Conservation (phyloP, 2,797 vertebrate species). For the Etheostoma perlongum region DNA sequence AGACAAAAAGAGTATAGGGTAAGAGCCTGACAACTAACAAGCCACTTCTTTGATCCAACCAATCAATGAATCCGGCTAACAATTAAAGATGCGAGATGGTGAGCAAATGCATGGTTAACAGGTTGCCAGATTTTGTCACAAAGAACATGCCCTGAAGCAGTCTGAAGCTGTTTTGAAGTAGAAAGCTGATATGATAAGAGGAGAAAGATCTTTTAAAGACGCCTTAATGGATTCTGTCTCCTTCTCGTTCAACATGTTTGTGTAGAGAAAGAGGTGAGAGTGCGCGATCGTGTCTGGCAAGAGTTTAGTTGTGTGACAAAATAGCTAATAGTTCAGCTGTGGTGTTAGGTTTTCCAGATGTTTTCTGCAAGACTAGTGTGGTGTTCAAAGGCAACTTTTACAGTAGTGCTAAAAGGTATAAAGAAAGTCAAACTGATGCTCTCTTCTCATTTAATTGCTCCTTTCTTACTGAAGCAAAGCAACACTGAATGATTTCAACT, state of each 20-base stretch:
- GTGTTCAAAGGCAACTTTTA: constrained; percentile 34
- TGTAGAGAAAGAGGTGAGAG: constrained; percentile 11
- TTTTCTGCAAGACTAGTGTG: constrained; percentile 11
- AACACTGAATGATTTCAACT: neutral
- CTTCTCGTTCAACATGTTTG: constrained; percentile 19
- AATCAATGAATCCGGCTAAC: neutral
- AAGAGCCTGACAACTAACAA: neutral
- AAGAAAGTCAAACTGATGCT: constrained; percentile 25
- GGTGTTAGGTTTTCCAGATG: neutral
- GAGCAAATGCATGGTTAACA: neutral
- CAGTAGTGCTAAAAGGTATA: constrained; percentile 6
- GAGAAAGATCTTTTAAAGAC: constrained; percentile 19
- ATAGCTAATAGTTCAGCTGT: neutral
- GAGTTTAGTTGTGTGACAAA: constrained; percentile 11
- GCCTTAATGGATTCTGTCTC: neutral
- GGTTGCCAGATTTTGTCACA: neutral
- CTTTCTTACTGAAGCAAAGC: constrained; percentile 10
- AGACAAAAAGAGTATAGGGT: neutral
- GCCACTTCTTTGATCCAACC: neutral
- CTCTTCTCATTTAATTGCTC: constrained; percentile 30
- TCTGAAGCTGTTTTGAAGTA: neutral
- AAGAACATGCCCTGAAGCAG: neutral
- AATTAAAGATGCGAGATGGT: neutral
- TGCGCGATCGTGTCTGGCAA: neutral
- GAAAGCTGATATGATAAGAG: neutral